Conservation (phyloP, 2,797 vertebrate species). For the Enteromius thamalakanensis region DNA sequence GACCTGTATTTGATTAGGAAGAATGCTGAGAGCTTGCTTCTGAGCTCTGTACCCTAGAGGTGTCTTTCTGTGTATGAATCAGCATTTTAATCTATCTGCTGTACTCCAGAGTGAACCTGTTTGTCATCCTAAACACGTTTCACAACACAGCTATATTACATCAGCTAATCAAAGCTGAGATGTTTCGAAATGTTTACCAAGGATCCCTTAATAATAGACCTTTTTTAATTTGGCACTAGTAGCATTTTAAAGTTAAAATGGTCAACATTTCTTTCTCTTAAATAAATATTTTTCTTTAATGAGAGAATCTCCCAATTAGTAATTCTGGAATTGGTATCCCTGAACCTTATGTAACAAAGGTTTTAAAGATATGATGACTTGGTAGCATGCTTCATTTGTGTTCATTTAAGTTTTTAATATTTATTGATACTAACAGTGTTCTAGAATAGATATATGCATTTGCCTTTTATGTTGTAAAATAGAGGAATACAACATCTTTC, state of each 20-base stretch:
- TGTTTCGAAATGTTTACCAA: background rate
- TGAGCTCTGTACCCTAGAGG: conserved; percentile 29
- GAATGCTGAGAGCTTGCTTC: conserved; percentile 38
- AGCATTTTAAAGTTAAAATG: background rate
- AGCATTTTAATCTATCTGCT: conserved; percentile 38
- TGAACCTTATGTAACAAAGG: background rate
- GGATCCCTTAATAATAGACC: background rate
- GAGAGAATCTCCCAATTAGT: background rate
- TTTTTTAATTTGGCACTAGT: background rate
- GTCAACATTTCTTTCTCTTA: background rate
- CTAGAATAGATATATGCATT: background rate
- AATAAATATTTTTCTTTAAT: background rate
- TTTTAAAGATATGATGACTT: background rate
- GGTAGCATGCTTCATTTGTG: background rate
- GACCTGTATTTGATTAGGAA: conserved; percentile 55
- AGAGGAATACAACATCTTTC: background rate
- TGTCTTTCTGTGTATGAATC: conserved; percentile 23
- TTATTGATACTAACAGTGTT: background rate
- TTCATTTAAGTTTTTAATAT: background rate
- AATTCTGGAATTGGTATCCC: conserved; percentile 8
- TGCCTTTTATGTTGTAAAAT: background rate
- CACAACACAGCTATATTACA: background rate
- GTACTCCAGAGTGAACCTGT: conserved; percentile 3
- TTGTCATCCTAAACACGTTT: conserved; percentile 34
- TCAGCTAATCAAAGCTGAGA: conserved; percentile 17